A percentile compares a stretch with the other conserved stretches of the same genome.
Evolutionary conservation across 2,113 vertebrate species (phyloP).

Genomic region (Solea senegalensis): DNA sequence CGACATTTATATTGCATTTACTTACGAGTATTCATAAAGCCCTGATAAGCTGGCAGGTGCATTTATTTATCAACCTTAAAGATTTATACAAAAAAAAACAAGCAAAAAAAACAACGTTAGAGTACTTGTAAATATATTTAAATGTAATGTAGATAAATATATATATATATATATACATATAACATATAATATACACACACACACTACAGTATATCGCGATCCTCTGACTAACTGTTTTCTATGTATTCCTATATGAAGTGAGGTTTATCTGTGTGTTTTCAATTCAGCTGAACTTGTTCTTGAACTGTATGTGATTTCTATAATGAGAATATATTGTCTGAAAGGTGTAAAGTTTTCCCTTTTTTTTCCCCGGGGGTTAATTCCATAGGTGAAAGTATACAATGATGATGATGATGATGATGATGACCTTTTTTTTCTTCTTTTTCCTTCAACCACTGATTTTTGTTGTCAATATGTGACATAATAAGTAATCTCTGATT

Average conservation of each 20-base stretch:
- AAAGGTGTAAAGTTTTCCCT: slow-evolving; percentile 68
- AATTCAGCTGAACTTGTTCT: slow-evolving; percentile 72
- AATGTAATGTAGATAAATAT: slow-evolving; percentile 72
- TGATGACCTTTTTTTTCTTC: slow-evolving; percentile 26
- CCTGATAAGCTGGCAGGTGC: slow-evolving; percentile 72
- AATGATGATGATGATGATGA: slow-evolving; percentile 29
- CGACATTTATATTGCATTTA: slow-evolving; percentile 42
- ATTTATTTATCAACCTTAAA: slow-evolving; percentile 67
- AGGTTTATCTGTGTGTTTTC: slow-evolving; percentile 73
- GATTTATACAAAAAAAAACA: slow-evolving; percentile 74
- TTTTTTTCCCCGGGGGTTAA: slow-evolving; percentile 32
- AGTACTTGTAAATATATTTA: slow-evolving; percentile 75
- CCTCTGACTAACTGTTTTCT: slow-evolving; percentile 76
- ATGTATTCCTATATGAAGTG: slow-evolving; percentile 80
- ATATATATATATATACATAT: not conserved
- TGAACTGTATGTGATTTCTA: slow-evolving; percentile 77
- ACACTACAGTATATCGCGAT: slow-evolving; percentile 67
- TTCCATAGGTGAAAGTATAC: slow-evolving; percentile 66
- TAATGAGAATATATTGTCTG: slow-evolving; percentile 74
- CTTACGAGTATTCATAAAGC: slow-evolving; percentile 55
- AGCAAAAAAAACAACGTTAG: slow-evolving; percentile 57
- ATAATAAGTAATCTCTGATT: slow-evolving; percentile 75
- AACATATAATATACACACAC: slow-evolving; percentile 7
- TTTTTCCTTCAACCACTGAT: slow-evolving; percentile 50
- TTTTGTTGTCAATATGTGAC: slow-evolving; percentile 77